These are phyloP conservation scores for Gnatocerus cornutus DNA, from an alignment of 2,888 invertebrate genomes.

Conservation along the genomic window DNA sequence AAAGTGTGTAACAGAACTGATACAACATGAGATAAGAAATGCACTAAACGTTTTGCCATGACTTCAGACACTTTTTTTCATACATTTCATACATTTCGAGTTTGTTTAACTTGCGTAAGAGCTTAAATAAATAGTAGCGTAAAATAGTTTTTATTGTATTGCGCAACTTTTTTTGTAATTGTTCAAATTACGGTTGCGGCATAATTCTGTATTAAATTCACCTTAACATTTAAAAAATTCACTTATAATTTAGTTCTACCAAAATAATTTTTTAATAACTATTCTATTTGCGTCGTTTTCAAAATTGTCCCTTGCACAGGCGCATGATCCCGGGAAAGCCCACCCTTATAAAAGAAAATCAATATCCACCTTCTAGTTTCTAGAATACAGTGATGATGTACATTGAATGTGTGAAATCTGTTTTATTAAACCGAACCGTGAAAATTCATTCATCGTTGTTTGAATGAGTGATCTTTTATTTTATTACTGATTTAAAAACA, in stretches of 20 bases:
- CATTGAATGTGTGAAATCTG: constrained; percentile 7
- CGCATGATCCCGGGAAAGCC: constrained; percentile 23
- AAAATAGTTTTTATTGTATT: too few species aligned
- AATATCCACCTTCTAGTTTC: constrained; percentile 31
- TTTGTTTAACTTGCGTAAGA: too few species aligned
- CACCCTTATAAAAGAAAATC: constrained; percentile 32
- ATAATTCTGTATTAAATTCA: too few species aligned
- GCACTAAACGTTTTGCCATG: too few species aligned
- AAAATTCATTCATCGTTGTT: background rate
- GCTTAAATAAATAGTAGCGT: too few species aligned
- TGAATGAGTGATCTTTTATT: constrained; percentile 3
- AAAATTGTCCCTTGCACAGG: constrained; percentile 11
- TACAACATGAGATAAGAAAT: too few species aligned
- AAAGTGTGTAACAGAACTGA: too few species aligned
- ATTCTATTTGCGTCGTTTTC: background rate
- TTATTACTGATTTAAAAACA: constrained; percentile 19
- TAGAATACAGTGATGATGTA: constrained; percentile 20
- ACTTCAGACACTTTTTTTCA: too few species aligned
- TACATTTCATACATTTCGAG: too few species aligned
- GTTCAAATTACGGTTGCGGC: too few species aligned
- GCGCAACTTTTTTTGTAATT: too few species aligned
- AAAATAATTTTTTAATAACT: background rate
- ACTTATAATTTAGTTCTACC: background rate
- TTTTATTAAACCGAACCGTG: background rate
- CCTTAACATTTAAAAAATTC: too few species aligned